A percentile compares a stretch with the other conserved stretches of the same genome.
phyloP scores from a whole-genome alignment of 2,113 vertebrate genomes.

The Bubo blakistoni region DNA sequence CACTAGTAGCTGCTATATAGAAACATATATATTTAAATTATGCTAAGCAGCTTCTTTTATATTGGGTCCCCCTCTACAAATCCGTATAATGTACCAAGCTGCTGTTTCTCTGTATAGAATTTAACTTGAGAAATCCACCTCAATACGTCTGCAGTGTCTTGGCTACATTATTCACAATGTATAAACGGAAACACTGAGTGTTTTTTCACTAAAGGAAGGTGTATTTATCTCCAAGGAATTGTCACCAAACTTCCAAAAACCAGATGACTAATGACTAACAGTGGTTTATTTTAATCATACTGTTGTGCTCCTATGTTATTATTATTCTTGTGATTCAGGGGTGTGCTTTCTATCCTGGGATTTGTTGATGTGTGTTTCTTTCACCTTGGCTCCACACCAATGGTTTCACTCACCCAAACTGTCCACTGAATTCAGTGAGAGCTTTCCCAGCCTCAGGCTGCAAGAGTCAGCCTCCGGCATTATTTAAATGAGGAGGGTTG shows the following conservation, averaged over 20 bases:
- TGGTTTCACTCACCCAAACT: not conserved
- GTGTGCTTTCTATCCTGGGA: not conserved
- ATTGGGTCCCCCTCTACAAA: not conserved
- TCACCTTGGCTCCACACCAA: not conserved
- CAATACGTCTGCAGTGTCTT: not conserved
- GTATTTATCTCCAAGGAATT: not conserved
- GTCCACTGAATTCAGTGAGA: not conserved
- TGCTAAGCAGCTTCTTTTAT: not conserved
- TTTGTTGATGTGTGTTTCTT: not conserved
- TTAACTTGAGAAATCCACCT: not conserved
- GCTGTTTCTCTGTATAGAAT: not conserved
- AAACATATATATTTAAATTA: slow-evolving; percentile 11
- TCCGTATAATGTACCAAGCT: not conserved
- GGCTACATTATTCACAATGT: not conserved
- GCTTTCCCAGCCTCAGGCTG: not conserved
- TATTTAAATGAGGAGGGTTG: not conserved
- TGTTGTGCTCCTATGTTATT: not conserved
- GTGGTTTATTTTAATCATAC: not conserved
- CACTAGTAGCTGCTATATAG: not conserved
- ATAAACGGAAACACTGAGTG: not conserved
- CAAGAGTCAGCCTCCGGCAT: not conserved
- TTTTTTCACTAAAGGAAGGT: not conserved
- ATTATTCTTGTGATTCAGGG: not conserved
- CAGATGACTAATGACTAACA: not conserved
- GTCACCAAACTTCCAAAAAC: not conserved